Evolutionary conservation across 2,888 invertebrate genomes (phyloP).

Genomic region (Fragum whitleyi): DNA sequence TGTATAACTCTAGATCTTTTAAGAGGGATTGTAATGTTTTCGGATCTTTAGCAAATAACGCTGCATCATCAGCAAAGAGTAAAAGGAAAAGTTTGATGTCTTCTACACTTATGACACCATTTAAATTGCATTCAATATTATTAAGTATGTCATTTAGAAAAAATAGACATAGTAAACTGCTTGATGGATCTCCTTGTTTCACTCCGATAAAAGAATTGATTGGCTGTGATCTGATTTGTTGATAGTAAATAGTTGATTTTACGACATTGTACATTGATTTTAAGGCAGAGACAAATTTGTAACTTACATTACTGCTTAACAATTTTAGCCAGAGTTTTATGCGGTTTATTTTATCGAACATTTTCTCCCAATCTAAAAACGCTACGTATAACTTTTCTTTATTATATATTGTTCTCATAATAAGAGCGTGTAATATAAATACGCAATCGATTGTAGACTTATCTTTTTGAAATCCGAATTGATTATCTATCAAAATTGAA

Average conservation of each 20-base stretch:
- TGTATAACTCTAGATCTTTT: background rate
- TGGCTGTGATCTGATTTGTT: slow-evolving; percentile 12
- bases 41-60: slow-evolving; percentile 20
- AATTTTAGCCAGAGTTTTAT: slow-evolving; percentile 23
- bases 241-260: slow-evolving; percentile 37
- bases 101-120: slow-evolving; percentile 21
- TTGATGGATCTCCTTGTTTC: slow-evolving; percentile 49
- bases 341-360: slow-evolving; percentile 38
- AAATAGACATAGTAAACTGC: slow-evolving; percentile 28
- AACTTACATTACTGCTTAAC: slow-evolving; percentile 39
- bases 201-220: slow-evolving; percentile 36
- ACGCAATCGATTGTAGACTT: slow-evolving; percentile 36
- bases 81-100: slow-evolving; percentile 28
- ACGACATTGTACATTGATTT: slow-evolving; percentile 38
- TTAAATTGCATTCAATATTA: slow-evolving; percentile 30
- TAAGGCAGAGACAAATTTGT: slow-evolving; percentile 39
- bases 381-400: slow-evolving; percentile 39
- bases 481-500: slow-evolving; percentile 30
- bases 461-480: slow-evolving; percentile 39
- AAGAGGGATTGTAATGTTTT: background rate
- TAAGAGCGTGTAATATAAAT: slow-evolving; percentile 38
- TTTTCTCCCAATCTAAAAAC: slow-evolving; percentile 45
- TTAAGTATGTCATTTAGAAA: slow-evolving; percentile 35
- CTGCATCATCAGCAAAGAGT: slow-evolving; percentile 39
- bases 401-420: slow-evolving; percentile 24